These are phyloP conservation scores for Mustela erminea DNA, from an alignment of 2,797 vertebrate species.

Conservation along the genomic window DNA sequence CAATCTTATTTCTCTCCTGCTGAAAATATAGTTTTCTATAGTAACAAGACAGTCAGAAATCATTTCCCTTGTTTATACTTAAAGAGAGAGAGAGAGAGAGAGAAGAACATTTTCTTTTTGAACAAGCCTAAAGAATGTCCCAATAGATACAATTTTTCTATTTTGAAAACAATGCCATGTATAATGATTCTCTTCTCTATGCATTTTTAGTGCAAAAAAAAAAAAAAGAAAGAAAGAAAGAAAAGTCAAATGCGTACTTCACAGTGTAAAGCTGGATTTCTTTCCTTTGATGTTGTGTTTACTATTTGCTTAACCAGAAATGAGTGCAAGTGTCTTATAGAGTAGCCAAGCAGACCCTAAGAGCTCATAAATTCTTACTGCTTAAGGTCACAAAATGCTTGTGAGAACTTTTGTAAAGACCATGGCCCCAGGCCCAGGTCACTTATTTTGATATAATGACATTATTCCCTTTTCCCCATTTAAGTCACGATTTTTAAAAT, in stretches of 20 bases:
- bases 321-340: background rate
- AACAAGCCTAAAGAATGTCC: conserved; percentile 21
- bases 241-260: background rate
- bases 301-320: background rate
- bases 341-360: background rate
- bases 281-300: background rate
- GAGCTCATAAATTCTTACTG: background rate
- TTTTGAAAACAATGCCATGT: conserved; percentile 51
- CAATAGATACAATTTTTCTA: background rate
- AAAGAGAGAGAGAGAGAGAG: background rate
- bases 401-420: background rate
- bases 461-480: background rate
- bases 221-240: background rate
- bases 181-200: conserved; percentile 24
- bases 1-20: conserved; percentile 25
- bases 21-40: conserved; percentile 60
- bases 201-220: background rate
- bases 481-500: background rate
- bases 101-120: conserved; percentile 40
- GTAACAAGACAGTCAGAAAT: conserved; percentile 38
- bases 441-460: background rate
- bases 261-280: background rate
- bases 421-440: background rate
- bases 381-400: background rate
- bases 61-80: conserved; percentile 53